phyloP scores from a whole-genome alignment of 2,888 invertebrate genomes.

The Temnothorax ravouxi region DNA sequence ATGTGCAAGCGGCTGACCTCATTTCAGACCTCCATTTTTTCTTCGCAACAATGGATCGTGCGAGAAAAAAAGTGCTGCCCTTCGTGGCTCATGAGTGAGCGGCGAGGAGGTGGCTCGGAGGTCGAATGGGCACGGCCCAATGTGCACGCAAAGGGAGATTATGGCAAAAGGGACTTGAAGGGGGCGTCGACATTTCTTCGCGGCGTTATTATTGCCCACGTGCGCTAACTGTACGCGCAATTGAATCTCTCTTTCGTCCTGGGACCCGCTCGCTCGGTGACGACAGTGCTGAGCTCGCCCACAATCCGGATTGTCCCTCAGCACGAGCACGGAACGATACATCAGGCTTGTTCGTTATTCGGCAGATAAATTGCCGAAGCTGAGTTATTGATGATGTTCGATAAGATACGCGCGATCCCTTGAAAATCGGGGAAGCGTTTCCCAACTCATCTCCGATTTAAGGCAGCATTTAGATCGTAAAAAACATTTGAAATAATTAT shows the following conservation, averaged over 20 bases:
- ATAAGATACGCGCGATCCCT: not conserved
- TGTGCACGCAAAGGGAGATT: constrained; percentile 57
- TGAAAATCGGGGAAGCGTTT: not conserved
- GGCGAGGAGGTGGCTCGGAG: constrained; percentile 16
- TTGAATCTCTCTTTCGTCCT: constrained; percentile 76
- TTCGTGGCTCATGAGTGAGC: constrained; percentile 51
- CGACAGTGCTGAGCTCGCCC: constrained; percentile 72
- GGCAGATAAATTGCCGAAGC: constrained; percentile 18
- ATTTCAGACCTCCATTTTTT: constrained; percentile 43
- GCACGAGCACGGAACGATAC: constrained; percentile 2
- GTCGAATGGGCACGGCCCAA: constrained; percentile 59
- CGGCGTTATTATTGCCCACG: constrained; percentile 82
- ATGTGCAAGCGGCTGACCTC: constrained; percentile 28
- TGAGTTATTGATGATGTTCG: constrained; percentile 10
- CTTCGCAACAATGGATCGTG: constrained; percentile 38
- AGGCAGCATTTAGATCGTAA: not conserved
- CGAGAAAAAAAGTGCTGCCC: constrained; percentile 46
- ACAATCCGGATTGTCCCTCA: constrained; percentile 46
- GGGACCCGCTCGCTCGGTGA: constrained; percentile 54
- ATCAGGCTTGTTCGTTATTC: constrained; percentile 8
- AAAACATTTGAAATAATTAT: not conserved
- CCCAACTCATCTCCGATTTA: not conserved
- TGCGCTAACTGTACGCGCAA: constrained; percentile 81
- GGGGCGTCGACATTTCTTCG: constrained; percentile 70
- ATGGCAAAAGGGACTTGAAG: constrained; percentile 57